A percentile compares a stretch with the other conserved stretches of the same genome.
phyloP scores from a whole-genome alignment of 2,113 vertebrate genomes.

The Bungarus multicinctus region DNA sequence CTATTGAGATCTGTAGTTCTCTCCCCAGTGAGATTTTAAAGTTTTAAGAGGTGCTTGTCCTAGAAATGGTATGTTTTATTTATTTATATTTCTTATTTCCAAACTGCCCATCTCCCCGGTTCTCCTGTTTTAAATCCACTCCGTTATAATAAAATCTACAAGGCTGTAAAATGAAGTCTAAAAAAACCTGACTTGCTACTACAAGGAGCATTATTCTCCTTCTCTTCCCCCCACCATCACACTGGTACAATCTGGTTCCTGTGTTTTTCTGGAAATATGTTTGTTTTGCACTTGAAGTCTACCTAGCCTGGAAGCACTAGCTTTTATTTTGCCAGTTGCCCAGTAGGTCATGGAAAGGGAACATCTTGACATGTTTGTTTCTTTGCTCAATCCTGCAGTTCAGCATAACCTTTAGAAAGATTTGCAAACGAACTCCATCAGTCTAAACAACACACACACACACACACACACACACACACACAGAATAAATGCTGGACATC shows the following conservation, averaged over 20 bases:
- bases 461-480: not conserved
- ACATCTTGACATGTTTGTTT: not conserved
- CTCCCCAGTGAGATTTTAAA: not conserved
- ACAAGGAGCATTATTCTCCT: not conserved
- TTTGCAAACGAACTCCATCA: rapidly evolving
- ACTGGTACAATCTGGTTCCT: not conserved
- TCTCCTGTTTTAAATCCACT: not conserved
- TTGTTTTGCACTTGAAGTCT: not conserved
- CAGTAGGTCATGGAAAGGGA: not conserved
- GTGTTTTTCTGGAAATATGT: not conserved
- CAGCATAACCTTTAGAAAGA: not conserved
- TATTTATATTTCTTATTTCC: not conserved
- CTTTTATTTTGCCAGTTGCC: not conserved
- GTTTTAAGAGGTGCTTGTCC: not conserved
- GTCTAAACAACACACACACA: not conserved
- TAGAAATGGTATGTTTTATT: not conserved
- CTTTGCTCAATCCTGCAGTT: conserved; percentile 1
- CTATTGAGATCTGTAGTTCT: not conserved
- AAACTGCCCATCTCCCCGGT: not conserved
- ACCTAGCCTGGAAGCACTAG: conserved; percentile 1
- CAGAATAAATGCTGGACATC: not conserved
- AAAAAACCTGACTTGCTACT: not conserved
- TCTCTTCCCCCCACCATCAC: not conserved
- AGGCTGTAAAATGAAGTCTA: not conserved
- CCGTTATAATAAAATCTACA: not conserved